phyloP scores from a whole-genome alignment of 2,888 invertebrate species.

The Troides oblongomaculatus region DNA sequence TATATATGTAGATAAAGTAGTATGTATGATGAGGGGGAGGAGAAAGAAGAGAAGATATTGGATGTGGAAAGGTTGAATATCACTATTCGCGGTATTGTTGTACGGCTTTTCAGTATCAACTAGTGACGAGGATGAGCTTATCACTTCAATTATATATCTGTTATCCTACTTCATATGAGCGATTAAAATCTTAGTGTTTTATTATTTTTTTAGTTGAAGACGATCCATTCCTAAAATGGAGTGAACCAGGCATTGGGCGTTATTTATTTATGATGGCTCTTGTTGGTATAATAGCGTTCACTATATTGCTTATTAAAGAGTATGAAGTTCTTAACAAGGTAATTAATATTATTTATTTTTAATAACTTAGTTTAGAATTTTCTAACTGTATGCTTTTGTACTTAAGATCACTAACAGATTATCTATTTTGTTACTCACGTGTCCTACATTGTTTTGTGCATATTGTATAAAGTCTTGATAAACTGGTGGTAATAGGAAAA shows the following conservation, averaged over 20 bases:
- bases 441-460: too few species aligned
- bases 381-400: too few species aligned
- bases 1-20: too few species aligned
- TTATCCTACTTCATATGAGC: not conserved
- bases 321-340: slow-evolving; percentile 78
- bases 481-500: too few species aligned
- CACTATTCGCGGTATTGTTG: not conserved
- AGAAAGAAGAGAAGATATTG: too few species aligned
- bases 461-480: too few species aligned
- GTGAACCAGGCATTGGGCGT: slow-evolving; percentile 85
- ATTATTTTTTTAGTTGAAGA: slow-evolving; percentile 59
- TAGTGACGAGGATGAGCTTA: not conserved
- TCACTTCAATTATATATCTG: not conserved
- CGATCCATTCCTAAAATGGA: slow-evolving; percentile 82
- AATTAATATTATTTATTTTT: slow-evolving; percentile 19
- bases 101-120: not conserved
- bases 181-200: slow-evolving; percentile 1
- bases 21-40: too few species aligned
- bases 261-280: slow-evolving; percentile 84
- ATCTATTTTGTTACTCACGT: too few species aligned
- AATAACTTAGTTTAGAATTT: too few species aligned
- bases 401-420: too few species aligned
- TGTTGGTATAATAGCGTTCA: slow-evolving; percentile 81
- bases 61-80: too few species aligned
- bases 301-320: slow-evolving; percentile 83